phyloP scores from a whole-genome alignment of 1,140 invertebrate genomes.

The Zaprionus gabonicus region DNA sequence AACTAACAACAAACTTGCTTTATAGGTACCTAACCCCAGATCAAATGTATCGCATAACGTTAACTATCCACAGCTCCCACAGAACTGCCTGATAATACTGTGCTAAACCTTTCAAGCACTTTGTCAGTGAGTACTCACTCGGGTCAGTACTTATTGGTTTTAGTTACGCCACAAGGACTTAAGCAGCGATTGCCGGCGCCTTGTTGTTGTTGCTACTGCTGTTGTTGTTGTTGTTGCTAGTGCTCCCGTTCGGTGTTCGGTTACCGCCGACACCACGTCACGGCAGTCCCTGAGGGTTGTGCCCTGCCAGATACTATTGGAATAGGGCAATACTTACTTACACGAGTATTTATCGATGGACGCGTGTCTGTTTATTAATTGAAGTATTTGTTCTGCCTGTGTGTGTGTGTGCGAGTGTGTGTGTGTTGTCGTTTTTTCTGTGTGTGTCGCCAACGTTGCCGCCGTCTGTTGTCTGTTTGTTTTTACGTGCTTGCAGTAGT shows the following conservation, averaged over 20 bases:
- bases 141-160: conserved; percentile 37
- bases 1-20: no score
- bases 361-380: conserved; percentile 82
- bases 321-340: conserved; percentile 35
- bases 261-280: conserved; percentile 26
- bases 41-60: no score
- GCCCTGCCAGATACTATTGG: conserved; percentile 25
- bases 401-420: conserved; percentile 3
- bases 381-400: conserved; percentile 72
- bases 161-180: conserved; percentile 39
- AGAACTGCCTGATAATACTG: background rate
- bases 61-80: no score
- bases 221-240: background rate
- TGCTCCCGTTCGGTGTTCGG: conserved; percentile 33
- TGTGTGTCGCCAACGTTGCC: conserved; percentile 20
- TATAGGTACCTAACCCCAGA: no score
- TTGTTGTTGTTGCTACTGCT: background rate
- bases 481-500: conserved; percentile 35
- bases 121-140: conserved; percentile 29
- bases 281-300: conserved; percentile 32
- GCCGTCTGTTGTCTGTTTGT: conserved; percentile 67
- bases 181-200: conserved; percentile 22
- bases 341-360: conserved; percentile 74
- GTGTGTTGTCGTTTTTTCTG: conserved; percentile 1
- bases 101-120: conserved; percentile 32